Evolutionary conservation across 2,113 vertebrate genomes (phyloP).

Genomic region (human (Homo sapiens)): GRCh38 chr15:62657501-62658000

Average conservation of each 20-base stretch:
- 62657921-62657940: neutral
- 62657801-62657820: slow-evolving; percentile 99
- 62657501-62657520: neutral
- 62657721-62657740: accelerated
- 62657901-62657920: slow-evolving; percentile 80
- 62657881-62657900: slow-evolving; percentile 99
- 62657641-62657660: too few species aligned
- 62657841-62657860: slow-evolving; percentile 99
- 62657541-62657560: neutral
- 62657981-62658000: neutral
- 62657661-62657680: neutral
- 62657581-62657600: neutral
- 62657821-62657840: slow-evolving; percentile 97
- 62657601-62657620: accelerated
- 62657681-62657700: neutral
- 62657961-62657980: neutral
- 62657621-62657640: accelerated
- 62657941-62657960: neutral
- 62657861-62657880: slow-evolving; percentile 98
- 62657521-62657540: neutral
- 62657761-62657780: slow-evolving; percentile 93
- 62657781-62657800: slow-evolving; percentile 98
- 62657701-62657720: neutral
- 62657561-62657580: neutral
- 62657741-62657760: slow-evolving; percentile 38